These are phyloP conservation scores for Aplodontia rufa DNA, from an alignment of 2,113 vertebrate genomes.

Conservation along the genomic window DNA sequence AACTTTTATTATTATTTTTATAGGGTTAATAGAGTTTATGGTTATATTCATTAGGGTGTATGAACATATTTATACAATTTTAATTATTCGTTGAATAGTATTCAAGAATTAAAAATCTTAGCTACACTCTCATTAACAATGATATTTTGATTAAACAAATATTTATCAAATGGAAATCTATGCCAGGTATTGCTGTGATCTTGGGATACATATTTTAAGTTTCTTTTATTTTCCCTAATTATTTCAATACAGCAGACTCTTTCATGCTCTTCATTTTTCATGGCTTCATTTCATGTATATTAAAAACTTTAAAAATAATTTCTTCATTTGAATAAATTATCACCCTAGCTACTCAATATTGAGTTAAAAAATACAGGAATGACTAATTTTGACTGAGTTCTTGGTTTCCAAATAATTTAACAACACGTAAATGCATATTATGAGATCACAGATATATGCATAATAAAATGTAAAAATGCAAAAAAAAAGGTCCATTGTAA, in stretches of 20 bases:
- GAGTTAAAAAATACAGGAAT: background rate
- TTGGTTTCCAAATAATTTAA: conserved; percentile 35
- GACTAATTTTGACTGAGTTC: background rate
- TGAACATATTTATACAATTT: background rate
- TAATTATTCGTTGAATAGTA: background rate
- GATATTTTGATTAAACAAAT: background rate
- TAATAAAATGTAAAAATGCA: conserved; percentile 17
- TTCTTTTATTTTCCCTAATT: background rate
- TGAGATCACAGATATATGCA: background rate
- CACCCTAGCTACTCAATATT: background rate
- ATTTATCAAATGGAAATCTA: background rate
- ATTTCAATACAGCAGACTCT: background rate
- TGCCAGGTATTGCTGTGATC: background rate
- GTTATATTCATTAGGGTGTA: background rate
- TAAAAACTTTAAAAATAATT: background rate
- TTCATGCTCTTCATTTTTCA: background rate
- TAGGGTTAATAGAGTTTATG: background rate
- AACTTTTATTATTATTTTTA: background rate
- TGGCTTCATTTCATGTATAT: conserved; percentile 25
- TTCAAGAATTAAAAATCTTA: background rate
- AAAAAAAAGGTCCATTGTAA: background rate
- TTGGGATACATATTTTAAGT: background rate
- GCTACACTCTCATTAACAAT: background rate
- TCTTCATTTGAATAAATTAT: background rate
- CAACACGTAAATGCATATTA: background rate